Evolutionary conservation across 2,113 vertebrate genomes (phyloP), one percentile per base, ranked within the genome.

Genomic region (Odontophorus gujanensis): DNA sequence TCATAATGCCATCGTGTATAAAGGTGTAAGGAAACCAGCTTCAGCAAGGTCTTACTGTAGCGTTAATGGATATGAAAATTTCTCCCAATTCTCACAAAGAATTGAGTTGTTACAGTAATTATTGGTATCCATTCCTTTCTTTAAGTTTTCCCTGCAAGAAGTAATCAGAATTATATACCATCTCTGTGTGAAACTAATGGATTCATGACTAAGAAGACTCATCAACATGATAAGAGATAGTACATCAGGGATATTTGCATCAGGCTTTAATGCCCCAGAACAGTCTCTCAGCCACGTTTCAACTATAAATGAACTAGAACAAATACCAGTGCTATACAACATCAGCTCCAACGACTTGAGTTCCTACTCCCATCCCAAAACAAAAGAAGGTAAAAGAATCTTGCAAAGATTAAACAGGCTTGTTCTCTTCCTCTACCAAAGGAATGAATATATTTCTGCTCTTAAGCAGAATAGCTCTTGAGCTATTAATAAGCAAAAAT

Each of bases 181-280:
- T 94, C 93, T 93, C 96, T 96, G 89, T 87, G 91, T 91, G 84
- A 92, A 97, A 92, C 94, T 96, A 97, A 97, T 95, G 94, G 97
- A 96, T 94, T 94, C 89, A 96, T 92, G 85, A 96, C 91, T 95
- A 96, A 89, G 90, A 94, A 5, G 28, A 89, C 90, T 91, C 84
- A 48, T 87, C 93, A 7, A 94, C 51, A 25, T 42, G 85, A 42
- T 72, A 75, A 96, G 74, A 93, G 82, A 47, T 4, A 73, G 81
- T 95, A 67, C 77, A 75, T 50, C 79, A 69, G 69, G 47, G 47
- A 51, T 78, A 87, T 93, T 94, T 92, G 57, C 81, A 55, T 72
- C 85, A 94, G 91, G 74, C 86, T 96, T 87, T 87, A 96, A 95
- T 90, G 73, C 63, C 47, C 79, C 48, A 90, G 85, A 95, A 12